phyloP scores from a whole-genome alignment of 2,113 vertebrate species.

The Pipra filicauda region DNA sequence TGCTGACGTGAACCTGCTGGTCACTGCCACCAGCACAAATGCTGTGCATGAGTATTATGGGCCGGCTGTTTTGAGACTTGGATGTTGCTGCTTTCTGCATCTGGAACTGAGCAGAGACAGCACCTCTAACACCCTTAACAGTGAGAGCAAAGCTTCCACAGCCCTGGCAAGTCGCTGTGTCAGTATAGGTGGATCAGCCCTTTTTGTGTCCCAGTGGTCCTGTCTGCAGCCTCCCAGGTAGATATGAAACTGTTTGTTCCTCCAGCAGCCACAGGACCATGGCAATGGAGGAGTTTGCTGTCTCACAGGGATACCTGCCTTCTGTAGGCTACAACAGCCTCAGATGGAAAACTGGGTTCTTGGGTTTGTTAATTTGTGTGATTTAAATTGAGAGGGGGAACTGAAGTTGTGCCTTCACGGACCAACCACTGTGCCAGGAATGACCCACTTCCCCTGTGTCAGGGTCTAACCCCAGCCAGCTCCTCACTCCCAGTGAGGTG shows the following conservation, averaged over 20 bases:
- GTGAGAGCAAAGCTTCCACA: not conserved
- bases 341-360: not conserved
- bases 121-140: fast-evolving
- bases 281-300: not conserved
- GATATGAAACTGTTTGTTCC: not conserved
- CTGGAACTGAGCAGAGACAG: not conserved
- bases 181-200: not conserved
- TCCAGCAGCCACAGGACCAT: not conserved
- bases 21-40: not conserved
- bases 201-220: not conserved
- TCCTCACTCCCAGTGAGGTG: not conserved
- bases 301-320: not conserved
- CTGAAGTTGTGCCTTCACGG: not conserved
- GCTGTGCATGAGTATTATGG: not conserved
- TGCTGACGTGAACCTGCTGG: not conserved
- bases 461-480: not conserved
- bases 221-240: not conserved
- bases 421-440: fast-evolving
- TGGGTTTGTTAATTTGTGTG: not conserved
- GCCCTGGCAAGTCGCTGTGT: not conserved
- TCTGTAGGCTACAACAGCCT: not conserved
- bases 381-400: not conserved
- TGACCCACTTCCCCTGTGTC: fast-evolving
- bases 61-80: not conserved
- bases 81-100: not conserved